phyloP scores from a whole-genome alignment of 2,113 vertebrate species.

The Passer domesticus region DNA sequence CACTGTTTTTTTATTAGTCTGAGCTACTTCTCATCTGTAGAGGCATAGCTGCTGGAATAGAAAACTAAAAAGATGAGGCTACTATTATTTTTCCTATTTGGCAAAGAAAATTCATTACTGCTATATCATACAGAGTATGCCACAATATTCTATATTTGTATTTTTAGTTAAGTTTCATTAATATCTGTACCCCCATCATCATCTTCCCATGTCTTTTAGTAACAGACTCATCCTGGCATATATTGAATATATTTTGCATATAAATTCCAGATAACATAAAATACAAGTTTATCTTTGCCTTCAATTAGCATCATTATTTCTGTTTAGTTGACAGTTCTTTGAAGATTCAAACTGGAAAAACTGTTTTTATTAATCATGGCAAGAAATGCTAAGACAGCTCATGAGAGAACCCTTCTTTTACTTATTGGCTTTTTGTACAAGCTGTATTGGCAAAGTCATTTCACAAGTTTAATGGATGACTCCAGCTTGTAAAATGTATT shows the following conservation, averaged over 20 bases:
- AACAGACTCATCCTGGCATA: neutral
- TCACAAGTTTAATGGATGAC: slow-evolving; percentile 39
- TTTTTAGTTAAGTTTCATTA: neutral
- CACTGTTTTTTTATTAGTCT: neutral
- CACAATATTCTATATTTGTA: neutral
- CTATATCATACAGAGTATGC: neutral
- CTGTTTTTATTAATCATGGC: slow-evolving; percentile 24
- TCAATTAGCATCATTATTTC: neutral
- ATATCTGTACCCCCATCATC: neutral
- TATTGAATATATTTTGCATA: neutral
- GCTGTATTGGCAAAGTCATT: slow-evolving; percentile 36
- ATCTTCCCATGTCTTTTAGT: neutral
- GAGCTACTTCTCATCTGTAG: neutral
- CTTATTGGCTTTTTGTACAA: slow-evolving; percentile 38
- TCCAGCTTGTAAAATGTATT: slow-evolving; percentile 24
- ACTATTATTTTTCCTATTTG: neutral
- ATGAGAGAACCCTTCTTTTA: neutral
- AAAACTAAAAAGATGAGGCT: neutral
- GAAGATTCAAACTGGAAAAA: neutral
- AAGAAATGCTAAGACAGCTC: neutral
- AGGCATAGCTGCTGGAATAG: neutral
- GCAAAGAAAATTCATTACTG: neutral
- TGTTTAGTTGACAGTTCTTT: neutral
- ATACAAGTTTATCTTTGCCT: neutral
- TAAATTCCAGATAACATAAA: neutral